phyloP scores from a whole-genome alignment of 2,888 invertebrate species.

The Caenorhabditis sp. region DNA sequence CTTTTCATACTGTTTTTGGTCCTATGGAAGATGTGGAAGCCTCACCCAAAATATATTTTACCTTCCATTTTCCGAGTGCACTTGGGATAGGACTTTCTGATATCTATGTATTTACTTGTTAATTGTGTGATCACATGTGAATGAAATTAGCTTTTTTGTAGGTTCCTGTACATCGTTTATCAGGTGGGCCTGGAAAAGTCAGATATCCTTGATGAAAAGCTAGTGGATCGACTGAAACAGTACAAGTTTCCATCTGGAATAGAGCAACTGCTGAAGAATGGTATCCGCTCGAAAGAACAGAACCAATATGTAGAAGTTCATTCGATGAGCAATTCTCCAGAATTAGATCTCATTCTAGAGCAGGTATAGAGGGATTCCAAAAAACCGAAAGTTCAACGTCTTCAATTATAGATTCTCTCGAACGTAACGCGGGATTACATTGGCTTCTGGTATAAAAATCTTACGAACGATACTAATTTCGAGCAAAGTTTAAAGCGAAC shows the following conservation, averaged over 20 bases:
- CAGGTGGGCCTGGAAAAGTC: conserved; percentile 60
- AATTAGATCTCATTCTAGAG: conserved; percentile 74
- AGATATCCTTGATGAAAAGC: conserved; percentile 52
- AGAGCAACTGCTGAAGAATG: conserved; percentile 68
- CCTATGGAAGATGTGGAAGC: no score
- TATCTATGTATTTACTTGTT: no score
- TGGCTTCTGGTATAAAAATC: conserved; percentile 80
- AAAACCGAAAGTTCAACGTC: background rate
- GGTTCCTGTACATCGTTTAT: conserved; percentile 69
- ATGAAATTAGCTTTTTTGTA: no score
- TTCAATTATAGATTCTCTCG: conserved; percentile 74
- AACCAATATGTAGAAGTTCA: conserved; percentile 65
- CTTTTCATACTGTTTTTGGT: background rate
- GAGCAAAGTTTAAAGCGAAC: conserved; percentile 77
- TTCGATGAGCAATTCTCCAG: conserved; percentile 72
- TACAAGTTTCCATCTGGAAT: conserved; percentile 68
- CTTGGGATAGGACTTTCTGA: no score
- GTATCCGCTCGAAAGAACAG: conserved; percentile 60
- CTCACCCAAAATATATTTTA: no score
- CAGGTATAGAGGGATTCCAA: conserved; percentile 55
- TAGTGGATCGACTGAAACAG: conserved; percentile 46
- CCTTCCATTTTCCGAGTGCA: no score
- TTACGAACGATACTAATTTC: conserved; percentile 78
- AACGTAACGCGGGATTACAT: conserved; percentile 81
- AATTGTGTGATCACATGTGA: no score